Evolutionary conservation across 2,113 vertebrate species (phyloP), one percentile per base, ranked within the genome.

Genomic region (Thryonomys swinderianus): DNA sequence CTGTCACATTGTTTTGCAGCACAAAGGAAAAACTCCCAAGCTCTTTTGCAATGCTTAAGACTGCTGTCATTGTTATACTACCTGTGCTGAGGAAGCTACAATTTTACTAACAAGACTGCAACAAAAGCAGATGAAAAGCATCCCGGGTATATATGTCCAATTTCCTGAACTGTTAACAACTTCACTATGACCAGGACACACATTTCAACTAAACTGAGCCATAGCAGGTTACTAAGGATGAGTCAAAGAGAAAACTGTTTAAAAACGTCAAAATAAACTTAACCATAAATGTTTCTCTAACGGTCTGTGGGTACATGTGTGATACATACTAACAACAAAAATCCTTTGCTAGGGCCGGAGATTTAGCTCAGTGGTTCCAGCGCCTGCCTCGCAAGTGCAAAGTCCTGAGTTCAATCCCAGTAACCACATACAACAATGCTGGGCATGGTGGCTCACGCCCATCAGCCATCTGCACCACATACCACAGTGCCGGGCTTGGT

Each of bases 221-320:
- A 74, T n/a, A 7, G 90, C 57, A 93, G 34, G 16, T 87, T 94
- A 76, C 16, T 92, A 16, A 57, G 34, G 37, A 25, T 86, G 18
- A 92, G 62, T 83, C 74, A 91, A 23, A 79, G 59, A 86, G 83
- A 37, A 89, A 95, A 79, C 83, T 85, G 53, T 83, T 66, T 90
- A 14, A 78, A 91, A 93, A 93, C 66, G 88, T 5, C n/a, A 88
- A 73, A 90, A 80, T 90, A 90, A 95, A 87, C 10, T 66, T 73
- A 93, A 89, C 73, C 21, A 61, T 34, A 71, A 82, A 51, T 66
- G 34, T 55, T 88, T 82, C 90, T 34, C 69, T 67, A 81, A 81
- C 16, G 51, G 45, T 69, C 37, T 92, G 12, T 62, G 48, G 42
- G 20, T 67, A 17, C 45, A 64, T 55, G 48, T 61, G 6, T 93